A percentile compares a stretch with the other conserved stretches of the same genome.
Evolutionary conservation across 2,888 invertebrate genomes (phyloP).

Genomic region (Nomada ferruginata): DNA sequence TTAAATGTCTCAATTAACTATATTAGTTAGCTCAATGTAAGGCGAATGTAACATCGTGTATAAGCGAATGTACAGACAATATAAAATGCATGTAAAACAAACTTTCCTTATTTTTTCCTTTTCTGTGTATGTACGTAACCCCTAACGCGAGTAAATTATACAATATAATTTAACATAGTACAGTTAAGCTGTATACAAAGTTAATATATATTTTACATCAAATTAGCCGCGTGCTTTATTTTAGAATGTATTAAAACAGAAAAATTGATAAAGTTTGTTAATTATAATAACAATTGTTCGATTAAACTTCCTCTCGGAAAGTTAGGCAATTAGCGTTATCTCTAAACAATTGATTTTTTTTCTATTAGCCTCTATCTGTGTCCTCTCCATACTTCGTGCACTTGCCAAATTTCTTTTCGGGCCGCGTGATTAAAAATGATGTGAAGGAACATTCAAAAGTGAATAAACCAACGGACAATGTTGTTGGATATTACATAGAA

Average conservation of each 20-base stretch:
- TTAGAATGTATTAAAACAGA: not conserved
- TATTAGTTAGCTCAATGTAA: not conserved
- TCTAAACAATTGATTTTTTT: not conserved
- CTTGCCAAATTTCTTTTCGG: not conserved
- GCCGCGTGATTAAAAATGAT: not conserved
- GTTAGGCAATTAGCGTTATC: not conserved
- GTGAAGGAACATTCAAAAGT: not conserved
- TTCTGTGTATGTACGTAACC: not conserved
- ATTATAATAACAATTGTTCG: not conserved
- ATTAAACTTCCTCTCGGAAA: not conserved
- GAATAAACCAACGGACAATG: not conserved
- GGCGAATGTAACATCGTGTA: conserved; percentile 9
- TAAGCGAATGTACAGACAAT: not conserved
- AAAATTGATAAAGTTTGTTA: not conserved
- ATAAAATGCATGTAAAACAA: conserved; percentile 1
- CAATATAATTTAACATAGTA: not conserved
- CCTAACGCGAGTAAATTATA: not conserved
- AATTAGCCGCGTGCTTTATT: not conserved
- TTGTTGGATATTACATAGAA: not conserved
- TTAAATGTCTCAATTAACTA: conserved; percentile 4
- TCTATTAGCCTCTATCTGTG: not conserved
- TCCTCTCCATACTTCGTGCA: conserved; percentile 18
- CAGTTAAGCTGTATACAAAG: not conserved
- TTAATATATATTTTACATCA: not conserved
- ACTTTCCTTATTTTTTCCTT: not conserved